Conservation (phyloP, 1,140 invertebrate species). For the Drosophila obscura region DNA sequence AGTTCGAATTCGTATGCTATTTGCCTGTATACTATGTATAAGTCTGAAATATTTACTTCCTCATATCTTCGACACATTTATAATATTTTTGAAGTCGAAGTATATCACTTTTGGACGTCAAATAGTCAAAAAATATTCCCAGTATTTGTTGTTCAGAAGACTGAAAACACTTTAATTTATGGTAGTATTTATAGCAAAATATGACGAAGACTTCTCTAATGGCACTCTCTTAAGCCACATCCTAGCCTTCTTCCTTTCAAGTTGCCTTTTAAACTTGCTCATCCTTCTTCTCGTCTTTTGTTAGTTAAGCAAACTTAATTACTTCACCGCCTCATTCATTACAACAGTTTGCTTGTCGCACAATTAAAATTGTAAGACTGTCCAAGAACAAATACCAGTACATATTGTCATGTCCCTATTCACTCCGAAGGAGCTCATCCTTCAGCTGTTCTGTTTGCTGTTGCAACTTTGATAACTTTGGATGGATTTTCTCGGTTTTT, state of each 20-base stretch:
- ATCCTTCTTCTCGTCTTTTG: conserved; percentile 2
- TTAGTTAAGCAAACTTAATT: conserved; percentile 16
- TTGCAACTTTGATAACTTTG: conserved; percentile 33
- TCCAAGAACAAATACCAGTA: background rate
- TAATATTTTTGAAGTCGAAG: too few species aligned
- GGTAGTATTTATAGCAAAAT: background rate
- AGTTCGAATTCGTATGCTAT: too few species aligned
- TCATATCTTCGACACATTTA: too few species aligned
- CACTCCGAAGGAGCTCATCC: too few species aligned
- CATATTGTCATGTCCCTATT: background rate
- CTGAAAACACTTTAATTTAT: too few species aligned
- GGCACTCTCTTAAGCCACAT: too few species aligned
- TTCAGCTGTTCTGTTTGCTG: background rate
- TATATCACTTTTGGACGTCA: too few species aligned
- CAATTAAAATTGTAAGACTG: conserved; percentile 19
- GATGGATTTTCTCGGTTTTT: background rate
- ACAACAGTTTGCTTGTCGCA: conserved; percentile 2
- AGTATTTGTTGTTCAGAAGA: background rate
- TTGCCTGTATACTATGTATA: too few species aligned
- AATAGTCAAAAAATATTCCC: background rate
- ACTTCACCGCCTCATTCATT: conserved; percentile 3
- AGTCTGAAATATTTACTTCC: too few species aligned
- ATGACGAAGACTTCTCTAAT: background rate
- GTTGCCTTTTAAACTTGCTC: background rate
- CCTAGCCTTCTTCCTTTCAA: background rate